Conservation (phyloP, 2,113 vertebrate genomes). For the Casuarius casuarius region DNA sequence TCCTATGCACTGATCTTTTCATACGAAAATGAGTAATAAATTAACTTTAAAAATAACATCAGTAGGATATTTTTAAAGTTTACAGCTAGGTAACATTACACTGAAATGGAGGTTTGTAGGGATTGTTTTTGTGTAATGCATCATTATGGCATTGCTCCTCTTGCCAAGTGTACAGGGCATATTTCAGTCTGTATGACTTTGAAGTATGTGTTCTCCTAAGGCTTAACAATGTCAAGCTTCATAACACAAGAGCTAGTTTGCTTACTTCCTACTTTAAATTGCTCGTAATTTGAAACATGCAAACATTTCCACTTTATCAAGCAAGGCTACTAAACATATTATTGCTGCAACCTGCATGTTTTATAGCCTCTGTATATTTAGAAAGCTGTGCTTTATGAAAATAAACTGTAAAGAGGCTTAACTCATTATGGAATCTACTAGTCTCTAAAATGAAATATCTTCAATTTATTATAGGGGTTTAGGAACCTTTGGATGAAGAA, state of each 20-base stretch:
- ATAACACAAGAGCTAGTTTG: conserved; percentile 81
- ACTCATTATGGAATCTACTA: conserved; percentile 78
- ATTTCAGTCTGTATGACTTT: conserved; percentile 77
- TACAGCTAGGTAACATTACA: neutral
- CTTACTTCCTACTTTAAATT: conserved; percentile 83
- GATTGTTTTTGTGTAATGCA: neutral
- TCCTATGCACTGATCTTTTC: neutral
- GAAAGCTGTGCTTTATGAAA: conserved; percentile 83
- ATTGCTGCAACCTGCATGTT: conserved; percentile 81
- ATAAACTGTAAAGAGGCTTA: conserved; percentile 82
- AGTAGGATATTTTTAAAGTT: neutral
- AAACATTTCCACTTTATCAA: conserved; percentile 87
- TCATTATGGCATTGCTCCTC: neutral
- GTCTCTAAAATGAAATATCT: conserved; percentile 78
- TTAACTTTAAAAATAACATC: neutral
- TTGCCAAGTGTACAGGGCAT: conserved; percentile 44
- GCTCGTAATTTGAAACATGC: conserved; percentile 85
- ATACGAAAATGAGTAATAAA: neutral
- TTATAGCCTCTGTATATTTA: conserved; percentile 79
- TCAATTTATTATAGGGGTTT: conserved; percentile 70
- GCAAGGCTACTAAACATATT: conserved; percentile 81
- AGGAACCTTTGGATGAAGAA: conserved; percentile 25
- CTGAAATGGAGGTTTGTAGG: neutral
- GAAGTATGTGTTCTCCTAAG: conserved; percentile 78
- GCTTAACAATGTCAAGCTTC: conserved; percentile 84